Conservation (phyloP, 1,140 invertebrate species). For the Sogatella furcifera region DNA sequence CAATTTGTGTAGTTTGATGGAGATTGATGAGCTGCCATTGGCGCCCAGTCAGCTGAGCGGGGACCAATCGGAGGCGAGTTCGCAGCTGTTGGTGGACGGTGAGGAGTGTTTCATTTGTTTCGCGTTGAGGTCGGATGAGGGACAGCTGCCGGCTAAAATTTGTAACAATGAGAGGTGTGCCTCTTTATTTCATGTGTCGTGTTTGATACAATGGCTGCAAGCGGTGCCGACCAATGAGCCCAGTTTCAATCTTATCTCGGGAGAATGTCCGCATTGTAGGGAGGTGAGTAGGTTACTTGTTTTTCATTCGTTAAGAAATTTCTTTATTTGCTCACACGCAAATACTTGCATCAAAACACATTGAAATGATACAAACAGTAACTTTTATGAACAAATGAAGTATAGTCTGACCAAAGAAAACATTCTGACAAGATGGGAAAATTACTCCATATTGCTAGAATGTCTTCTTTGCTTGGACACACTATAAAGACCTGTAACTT, state of each 20-base stretch:
- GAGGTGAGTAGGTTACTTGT: too few relatives aligned
- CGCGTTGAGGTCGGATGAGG: slow-evolving; percentile 26
- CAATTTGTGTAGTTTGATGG: slow-evolving; percentile 4
- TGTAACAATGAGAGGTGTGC: slow-evolving; percentile 33
- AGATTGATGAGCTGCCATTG: background rate
- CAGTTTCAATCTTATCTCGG: slow-evolving; percentile 32
- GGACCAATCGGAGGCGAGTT: slow-evolving; percentile 4
- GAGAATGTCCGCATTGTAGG: slow-evolving; percentile 32
- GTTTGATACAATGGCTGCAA: slow-evolving; percentile 35
- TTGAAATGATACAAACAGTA: too few relatives aligned
- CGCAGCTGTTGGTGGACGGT: slow-evolving; percentile 24
- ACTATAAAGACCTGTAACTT: too few relatives aligned
- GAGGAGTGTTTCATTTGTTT: slow-evolving; percentile 38
- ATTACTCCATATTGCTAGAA: too few relatives aligned
- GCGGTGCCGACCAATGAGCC: slow-evolving; percentile 29
- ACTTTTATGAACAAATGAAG: too few relatives aligned
- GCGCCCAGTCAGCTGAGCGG: background rate
- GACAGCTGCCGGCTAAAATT: slow-evolving; percentile 29
- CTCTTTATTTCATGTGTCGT: slow-evolving; percentile 31
- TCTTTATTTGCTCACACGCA: too few relatives aligned
- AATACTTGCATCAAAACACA: too few relatives aligned
- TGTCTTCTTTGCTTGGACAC: too few relatives aligned
- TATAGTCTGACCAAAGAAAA: too few relatives aligned
- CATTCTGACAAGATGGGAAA: too few relatives aligned
- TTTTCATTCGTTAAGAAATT: too few relatives aligned